A percentile compares a stretch with the other conserved stretches of the same genome.
Evolutionary conservation across 2,797 vertebrate species (phyloP).

Genomic region (Sebastes iracundus): DNA sequence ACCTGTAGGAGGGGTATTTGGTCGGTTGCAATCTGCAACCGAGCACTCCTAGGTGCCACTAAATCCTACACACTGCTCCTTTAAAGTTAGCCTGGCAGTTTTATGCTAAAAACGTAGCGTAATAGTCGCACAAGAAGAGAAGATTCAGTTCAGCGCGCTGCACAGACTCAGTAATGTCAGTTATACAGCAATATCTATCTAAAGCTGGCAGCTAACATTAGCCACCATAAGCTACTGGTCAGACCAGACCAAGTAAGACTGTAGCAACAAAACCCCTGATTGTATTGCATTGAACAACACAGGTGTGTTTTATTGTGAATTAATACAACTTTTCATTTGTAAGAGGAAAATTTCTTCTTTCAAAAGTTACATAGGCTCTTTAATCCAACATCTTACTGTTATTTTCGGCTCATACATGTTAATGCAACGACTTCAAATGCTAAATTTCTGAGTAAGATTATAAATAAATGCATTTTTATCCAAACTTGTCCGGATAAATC

Average conservation of each 20-base stretch:
- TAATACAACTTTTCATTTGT: background rate
- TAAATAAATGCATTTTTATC: background rate
- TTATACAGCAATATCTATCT: background rate
- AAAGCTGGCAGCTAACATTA: background rate
- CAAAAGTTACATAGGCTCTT: background rate
- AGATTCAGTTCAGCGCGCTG: background rate
- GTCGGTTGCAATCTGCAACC: background rate
- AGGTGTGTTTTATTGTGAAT: background rate
- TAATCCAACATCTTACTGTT: background rate
- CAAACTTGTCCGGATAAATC: background rate
- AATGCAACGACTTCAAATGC: background rate
- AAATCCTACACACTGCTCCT: background rate
- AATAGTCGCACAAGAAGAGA: background rate
- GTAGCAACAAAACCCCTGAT: background rate
- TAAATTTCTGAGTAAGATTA: background rate
- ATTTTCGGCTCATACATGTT: background rate
- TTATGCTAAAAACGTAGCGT: background rate
- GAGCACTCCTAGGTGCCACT: background rate
- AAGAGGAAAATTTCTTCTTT: background rate
- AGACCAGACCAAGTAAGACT: background rate
- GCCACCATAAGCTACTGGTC: background rate
- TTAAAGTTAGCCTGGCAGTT: background rate
- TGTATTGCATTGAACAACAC: background rate
- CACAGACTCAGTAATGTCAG: background rate
- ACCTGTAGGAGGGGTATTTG: accelerated